These are phyloP conservation scores for Pseudopipra pipra DNA, from an alignment of 2,113 vertebrate species.

Conservation along the genomic window DNA sequence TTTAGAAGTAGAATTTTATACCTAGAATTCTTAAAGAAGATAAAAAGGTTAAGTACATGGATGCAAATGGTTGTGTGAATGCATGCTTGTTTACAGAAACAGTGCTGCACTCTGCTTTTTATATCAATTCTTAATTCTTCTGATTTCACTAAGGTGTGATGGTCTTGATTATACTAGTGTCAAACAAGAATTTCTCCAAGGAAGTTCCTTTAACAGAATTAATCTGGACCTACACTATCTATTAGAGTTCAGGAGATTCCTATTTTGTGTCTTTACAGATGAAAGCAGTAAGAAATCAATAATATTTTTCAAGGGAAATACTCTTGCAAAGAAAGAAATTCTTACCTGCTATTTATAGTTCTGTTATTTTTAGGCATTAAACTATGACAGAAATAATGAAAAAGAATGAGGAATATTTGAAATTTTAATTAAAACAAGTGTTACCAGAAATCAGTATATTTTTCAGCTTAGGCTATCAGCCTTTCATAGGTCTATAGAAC, in stretches of 20 bases:
- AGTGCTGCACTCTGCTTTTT: background rate
- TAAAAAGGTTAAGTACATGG: background rate
- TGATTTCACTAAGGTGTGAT: background rate
- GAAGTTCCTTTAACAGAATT: background rate
- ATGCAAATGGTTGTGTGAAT: background rate
- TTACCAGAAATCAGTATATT: constrained; percentile 32
- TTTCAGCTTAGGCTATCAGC: constrained; percentile 14
- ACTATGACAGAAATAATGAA: constrained; percentile 6
- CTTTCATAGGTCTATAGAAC: constrained; percentile 8
- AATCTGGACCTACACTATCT: background rate
- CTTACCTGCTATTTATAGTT: background rate
- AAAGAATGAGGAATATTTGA: constrained; percentile 19
- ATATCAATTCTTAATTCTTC: background rate
- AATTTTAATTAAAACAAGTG: constrained; percentile 27
- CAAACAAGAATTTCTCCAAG: background rate
- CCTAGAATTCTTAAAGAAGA: background rate
- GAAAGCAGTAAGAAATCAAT: background rate
- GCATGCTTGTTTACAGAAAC: background rate
- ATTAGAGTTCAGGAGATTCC: background rate
- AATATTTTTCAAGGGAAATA: background rate
- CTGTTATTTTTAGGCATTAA: background rate
- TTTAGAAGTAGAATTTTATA: background rate
- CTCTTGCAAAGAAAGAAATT: background rate
- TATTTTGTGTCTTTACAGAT: background rate
- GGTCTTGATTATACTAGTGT: background rate